Percentiles rank a stretch among this genome's conserved stretches.
phyloP scores from a whole-genome alignment of 2,113 vertebrate genomes.

The Callithrix jacchus region DNA sequence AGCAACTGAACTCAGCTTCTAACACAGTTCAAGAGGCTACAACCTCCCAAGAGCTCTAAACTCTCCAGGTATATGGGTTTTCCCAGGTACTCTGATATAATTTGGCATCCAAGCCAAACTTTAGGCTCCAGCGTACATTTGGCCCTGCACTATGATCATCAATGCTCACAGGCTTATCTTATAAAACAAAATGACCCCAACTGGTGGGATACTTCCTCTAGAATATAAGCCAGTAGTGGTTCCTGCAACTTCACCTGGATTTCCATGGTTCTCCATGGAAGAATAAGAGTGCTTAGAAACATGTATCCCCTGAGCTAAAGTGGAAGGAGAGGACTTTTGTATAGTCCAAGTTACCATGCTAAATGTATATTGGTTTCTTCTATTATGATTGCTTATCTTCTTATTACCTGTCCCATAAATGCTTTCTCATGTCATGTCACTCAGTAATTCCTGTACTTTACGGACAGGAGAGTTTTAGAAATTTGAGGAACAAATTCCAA shows the following conservation, averaged over 20 bases:
- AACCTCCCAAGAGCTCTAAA: not conserved
- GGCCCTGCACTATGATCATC: not conserved
- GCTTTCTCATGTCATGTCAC: no score
- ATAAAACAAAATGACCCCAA: not conserved
- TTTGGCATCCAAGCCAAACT: not conserved
- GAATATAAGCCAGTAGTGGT: not conserved
- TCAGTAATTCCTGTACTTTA: no score
- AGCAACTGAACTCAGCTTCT: not conserved
- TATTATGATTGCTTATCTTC: no score
- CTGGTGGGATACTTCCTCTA: not conserved
- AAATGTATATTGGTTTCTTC: no score
- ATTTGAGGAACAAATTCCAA: no score
- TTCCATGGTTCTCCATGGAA: not conserved
- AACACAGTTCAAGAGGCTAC: not conserved
- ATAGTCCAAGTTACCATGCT: no score
- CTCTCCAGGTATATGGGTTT: not conserved
- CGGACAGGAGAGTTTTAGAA: no score
- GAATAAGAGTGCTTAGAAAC: not conserved
- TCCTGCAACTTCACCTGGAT: not conserved
- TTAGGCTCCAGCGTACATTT: not conserved
- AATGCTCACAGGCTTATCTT: not conserved
- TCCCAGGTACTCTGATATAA: not conserved
- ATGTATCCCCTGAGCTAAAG: not conserved
- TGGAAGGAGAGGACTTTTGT: no score
- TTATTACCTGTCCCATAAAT: no score